phyloP scores from a whole-genome alignment of 2,797 vertebrate genomes.

The Rachycentron canadum region DNA sequence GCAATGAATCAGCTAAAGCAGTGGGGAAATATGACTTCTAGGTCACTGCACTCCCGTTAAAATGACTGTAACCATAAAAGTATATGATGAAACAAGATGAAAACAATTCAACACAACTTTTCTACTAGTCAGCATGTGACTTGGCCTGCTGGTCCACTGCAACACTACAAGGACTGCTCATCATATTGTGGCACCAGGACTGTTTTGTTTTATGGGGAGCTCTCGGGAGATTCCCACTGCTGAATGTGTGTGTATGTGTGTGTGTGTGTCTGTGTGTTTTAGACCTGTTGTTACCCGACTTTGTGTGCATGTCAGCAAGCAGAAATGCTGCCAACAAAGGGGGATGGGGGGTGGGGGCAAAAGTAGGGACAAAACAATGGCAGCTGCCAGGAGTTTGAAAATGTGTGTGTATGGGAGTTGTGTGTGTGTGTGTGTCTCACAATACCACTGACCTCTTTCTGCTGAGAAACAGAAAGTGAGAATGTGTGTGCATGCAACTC shows the following conservation, averaged over 20 bases:
- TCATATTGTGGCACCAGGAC: constrained; percentile 13
- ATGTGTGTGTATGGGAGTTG: constrained; percentile 36
- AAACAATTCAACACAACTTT: not conserved
- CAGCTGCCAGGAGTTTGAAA: constrained; percentile 57
- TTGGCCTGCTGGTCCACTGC: constrained; percentile 15
- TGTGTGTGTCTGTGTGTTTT: constrained; percentile 25
- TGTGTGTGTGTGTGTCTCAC: constrained; percentile 45
- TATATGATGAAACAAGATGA: constrained; percentile 14
- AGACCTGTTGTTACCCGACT: constrained; percentile 69
- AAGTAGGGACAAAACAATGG: constrained; percentile 69
- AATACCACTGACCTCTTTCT: constrained; percentile 73
- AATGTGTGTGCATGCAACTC: constrained; percentile 57
- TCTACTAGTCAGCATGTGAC: constrained; percentile 18
- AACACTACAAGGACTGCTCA: constrained; percentile 8
- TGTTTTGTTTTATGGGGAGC: constrained; percentile 36
- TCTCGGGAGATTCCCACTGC: constrained; percentile 59
- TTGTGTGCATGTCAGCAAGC: constrained; percentile 56
- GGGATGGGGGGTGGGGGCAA: constrained; percentile 33
- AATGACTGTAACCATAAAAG: not conserved
- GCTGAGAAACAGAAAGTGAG: constrained; percentile 75
- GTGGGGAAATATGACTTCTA: not conserved
- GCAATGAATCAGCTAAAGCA: not conserved
- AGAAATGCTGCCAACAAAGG: constrained; percentile 59
- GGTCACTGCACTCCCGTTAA: not conserved
- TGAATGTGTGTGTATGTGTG: constrained; percentile 19